Conservation (phyloP, 2,888 invertebrate species). For the Phyllotreta striolata region DNA sequence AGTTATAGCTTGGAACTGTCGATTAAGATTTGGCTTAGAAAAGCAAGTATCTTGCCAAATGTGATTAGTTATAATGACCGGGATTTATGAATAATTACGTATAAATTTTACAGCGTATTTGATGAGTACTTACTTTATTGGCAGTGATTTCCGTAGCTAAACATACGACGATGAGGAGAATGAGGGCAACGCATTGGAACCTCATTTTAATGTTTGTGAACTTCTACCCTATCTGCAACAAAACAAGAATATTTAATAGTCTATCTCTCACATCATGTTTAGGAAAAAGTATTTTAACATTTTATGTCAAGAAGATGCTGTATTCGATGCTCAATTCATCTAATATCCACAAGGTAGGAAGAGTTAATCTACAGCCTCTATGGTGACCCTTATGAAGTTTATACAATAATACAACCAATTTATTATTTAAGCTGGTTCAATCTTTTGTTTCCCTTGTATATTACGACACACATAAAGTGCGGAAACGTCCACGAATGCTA, state of each 20-base stretch:
- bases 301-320: too few relatives aligned
- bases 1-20: too few relatives aligned
- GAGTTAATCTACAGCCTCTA: too few relatives aligned
- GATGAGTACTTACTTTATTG: conserved; percentile 52
- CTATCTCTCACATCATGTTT: too few relatives aligned
- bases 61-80: not conserved
- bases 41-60: conserved; percentile 4
- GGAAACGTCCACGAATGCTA: not conserved
- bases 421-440: not conserved
- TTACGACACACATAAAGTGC: not conserved
- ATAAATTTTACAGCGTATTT: not conserved
- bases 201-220: conserved; percentile 49
- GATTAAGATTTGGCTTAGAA: too few relatives aligned
- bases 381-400: too few relatives aligned
- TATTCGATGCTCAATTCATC: too few relatives aligned
- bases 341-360: too few relatives aligned
- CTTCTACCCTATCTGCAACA: conserved; percentile 33
- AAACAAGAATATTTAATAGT: conserved; percentile 1
- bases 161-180: conserved; percentile 47
- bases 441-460: not conserved
- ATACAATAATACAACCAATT: not conserved
- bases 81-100: not conserved
- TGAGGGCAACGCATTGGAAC: conserved; percentile 47
- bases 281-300: too few relatives aligned
- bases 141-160: conserved; percentile 48